Base-by-base conservation (phyloP, 2,888 invertebrate species). In the Eubasilissa splendida region DNA sequence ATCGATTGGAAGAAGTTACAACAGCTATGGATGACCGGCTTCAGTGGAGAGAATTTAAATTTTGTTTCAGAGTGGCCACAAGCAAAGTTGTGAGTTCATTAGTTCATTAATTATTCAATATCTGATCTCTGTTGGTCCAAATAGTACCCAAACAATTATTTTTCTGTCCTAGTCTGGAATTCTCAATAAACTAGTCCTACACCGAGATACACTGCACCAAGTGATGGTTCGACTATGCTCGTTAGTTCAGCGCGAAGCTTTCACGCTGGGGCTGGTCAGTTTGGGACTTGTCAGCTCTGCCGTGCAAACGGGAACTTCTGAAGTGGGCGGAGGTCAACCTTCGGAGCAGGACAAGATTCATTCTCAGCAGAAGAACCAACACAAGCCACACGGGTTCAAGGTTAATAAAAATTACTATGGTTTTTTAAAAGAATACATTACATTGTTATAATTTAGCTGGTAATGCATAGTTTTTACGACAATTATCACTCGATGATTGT, bases 11-110 rank as follows among this genome's bases (percentile, higher is more conserved):
- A 86, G 93, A 93, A 86, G 88, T 93, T 31, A 91, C 92, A 71
- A 89, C 91, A 82, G 92, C 92, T 22, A 88, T 93, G 83, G 93
- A 93, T 85, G 93, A 93, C 83, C 91, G 92, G 85, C 87, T 92
- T 77, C 92, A 92, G 82, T 92, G 92, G 91, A 89, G 91, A 79
- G 92, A 92, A 85, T 92, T 92, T 85, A 92, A 92, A 85, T 92
- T 92, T 86, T 92, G 92, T 85, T 92, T 93, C 84, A 92, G 92
- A 87, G 88, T 92, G 66, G 92, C 91, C 50, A 92, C 92, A 42
- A 93, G 93, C 83, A 93, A 93, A 92, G 92, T 93, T 85, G 94
- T 93, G 88, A 89, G 91, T 88, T 66, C 53, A 50, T 42, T 42
- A 42, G 0, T 5, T 42, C 42, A 42, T 2, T 42, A 42, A 42